phyloP scores from a whole-genome alignment of 2,797 vertebrate species.

The Danio choprae region DNA sequence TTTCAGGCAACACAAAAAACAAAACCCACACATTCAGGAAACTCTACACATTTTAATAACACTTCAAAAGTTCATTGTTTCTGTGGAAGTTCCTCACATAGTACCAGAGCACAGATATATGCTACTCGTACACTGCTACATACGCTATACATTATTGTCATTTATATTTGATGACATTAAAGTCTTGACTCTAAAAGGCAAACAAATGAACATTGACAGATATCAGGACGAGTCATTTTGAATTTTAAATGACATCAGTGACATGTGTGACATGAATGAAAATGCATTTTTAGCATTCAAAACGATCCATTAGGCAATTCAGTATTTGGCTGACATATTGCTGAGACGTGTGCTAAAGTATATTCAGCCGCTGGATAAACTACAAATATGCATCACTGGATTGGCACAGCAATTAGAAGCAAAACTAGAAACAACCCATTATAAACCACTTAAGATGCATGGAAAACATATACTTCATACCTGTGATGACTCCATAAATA shows the following conservation, averaged over 20 bases:
- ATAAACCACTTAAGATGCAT: constrained; percentile 5
- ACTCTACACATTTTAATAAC: constrained; percentile 68
- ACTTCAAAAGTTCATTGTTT: constrained; percentile 18
- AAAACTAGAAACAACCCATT: neutral
- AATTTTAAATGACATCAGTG: constrained; percentile 1
- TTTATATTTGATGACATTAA: constrained; percentile 24
- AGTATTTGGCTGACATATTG: constrained; percentile 42
- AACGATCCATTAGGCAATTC: constrained; percentile 41
- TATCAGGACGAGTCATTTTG: neutral
- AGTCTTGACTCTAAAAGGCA: constrained; percentile 20
- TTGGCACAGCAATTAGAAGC: constrained; percentile 31
- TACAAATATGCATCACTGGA: constrained; percentile 6
- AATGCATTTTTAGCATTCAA: neutral
- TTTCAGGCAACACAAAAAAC: constrained; percentile 7
- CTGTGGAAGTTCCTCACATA: constrained; percentile 32
- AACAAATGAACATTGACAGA: neutral
- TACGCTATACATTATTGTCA: constrained; percentile 40
- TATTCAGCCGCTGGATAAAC: constrained; percentile 27
- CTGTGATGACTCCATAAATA: constrained; percentile 27
- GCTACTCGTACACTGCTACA: constrained; percentile 57
- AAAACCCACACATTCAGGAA: constrained; percentile 44
- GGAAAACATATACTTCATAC: neutral
- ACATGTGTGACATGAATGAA: neutral
- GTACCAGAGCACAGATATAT: constrained; percentile 43
- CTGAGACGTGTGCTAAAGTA: constrained; percentile 26